Evolutionary conservation across 2,888 invertebrate species (phyloP).

Genomic region (Trachelus iudaicus): DNA sequence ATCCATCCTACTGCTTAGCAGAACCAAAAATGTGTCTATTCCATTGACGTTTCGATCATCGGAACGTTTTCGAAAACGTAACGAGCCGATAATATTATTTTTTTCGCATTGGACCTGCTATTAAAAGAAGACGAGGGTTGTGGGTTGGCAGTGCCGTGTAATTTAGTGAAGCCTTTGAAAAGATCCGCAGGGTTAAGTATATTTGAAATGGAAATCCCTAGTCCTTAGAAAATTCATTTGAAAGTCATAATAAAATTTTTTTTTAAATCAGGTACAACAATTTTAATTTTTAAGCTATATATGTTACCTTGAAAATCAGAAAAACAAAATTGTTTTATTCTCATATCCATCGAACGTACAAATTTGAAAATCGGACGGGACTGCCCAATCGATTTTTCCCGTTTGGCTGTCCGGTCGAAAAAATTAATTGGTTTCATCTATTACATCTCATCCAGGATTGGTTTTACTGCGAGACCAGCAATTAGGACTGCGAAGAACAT

Average conservation of each 20-base stretch:
- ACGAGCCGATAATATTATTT: constrained; percentile 26
- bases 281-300: background rate
- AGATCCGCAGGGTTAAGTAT: background rate
- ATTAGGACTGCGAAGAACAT: constrained; percentile 41
- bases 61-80: constrained; percentile 4
- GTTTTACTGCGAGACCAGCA: constrained; percentile 52
- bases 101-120: constrained; percentile 23
- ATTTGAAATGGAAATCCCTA: background rate
- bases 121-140: constrained; percentile 26
- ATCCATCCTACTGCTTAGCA: background rate
- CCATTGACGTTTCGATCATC: background rate
- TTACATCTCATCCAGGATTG: constrained; percentile 55
- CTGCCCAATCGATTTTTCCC: background rate
- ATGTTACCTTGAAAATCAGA: background rate
- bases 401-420: constrained; percentile 12
- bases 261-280: background rate
- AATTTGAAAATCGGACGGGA: background rate
- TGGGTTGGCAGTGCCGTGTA: background rate
- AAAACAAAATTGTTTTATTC: background rate
- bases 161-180: constrained; percentile 4
- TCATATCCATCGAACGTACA: background rate
- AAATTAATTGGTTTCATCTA: constrained; percentile 61
- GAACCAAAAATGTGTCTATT: background rate
- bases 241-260: background rate
- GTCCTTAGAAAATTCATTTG: background rate